phyloP scores from a whole-genome alignment of 2,888 invertebrate species.

The Neelides folsomi region DNA sequence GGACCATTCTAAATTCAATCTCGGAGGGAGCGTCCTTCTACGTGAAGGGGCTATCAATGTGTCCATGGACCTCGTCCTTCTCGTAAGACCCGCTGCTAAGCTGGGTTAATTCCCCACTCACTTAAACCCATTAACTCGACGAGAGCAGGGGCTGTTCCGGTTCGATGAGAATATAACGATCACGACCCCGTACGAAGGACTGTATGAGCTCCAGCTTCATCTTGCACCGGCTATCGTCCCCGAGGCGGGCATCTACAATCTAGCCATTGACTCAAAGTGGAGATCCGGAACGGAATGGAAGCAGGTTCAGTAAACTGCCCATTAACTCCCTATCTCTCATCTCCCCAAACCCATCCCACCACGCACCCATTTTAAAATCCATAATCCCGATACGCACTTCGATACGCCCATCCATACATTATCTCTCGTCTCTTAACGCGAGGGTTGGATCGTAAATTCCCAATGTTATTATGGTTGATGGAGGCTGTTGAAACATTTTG shows the following conservation, averaged over 20 bases:
- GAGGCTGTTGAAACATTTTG: no score
- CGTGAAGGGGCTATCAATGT: constrained; percentile 33
- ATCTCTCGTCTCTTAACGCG: no score
- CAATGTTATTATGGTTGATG: no score
- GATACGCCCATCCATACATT: no score
- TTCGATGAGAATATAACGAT: constrained; percentile 33
- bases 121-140: constrained; percentile 4
- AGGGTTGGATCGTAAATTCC: no score
- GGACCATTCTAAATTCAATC: constrained; percentile 35
- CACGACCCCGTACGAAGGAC: constrained; percentile 31
- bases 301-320: constrained; percentile 15
- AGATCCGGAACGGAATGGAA: constrained; percentile 29
- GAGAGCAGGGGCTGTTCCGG: constrained; percentile 27
- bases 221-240: constrained; percentile 29
- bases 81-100: constrained; percentile 22
- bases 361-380: no score
- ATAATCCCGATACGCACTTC: no score
- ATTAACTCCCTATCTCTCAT: no score
- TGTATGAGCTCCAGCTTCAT: constrained; percentile 32
- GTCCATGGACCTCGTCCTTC: constrained; percentile 22
- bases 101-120: constrained; percentile 4
- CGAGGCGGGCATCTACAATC: constrained; percentile 25
- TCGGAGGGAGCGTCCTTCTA: constrained; percentile 27
- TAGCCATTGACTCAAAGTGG: constrained; percentile 29
- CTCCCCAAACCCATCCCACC: no score